Conservation (phyloP, 2,888 invertebrate species). For the Drosophila subsilvestris region DNA sequence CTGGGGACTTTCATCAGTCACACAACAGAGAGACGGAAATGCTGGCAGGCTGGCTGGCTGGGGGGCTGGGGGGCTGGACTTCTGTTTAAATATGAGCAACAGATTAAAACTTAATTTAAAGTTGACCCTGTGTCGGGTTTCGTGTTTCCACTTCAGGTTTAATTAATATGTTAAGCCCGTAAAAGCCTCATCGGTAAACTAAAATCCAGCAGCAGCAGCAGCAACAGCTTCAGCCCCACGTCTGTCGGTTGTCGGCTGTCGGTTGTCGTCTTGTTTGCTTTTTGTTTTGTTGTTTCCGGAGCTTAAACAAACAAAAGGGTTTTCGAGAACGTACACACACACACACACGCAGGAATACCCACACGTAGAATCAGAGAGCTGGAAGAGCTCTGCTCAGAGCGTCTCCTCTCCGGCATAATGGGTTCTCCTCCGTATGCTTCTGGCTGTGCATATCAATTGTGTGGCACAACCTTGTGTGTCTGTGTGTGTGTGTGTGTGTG, state of each 20-base stretch:
- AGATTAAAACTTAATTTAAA: conserved; percentile 78
- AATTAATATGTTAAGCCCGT: conserved; percentile 76
- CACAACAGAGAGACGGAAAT: conserved; percentile 8
- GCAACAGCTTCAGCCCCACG: not conserved
- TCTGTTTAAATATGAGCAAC: conserved; percentile 72
- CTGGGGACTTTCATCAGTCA: not conserved
- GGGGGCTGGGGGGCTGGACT: conserved; percentile 16
- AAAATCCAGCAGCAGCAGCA: conserved; percentile 40
- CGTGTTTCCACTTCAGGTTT: conserved; percentile 67
- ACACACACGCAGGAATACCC: conserved; percentile 18
- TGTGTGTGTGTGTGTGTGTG: not conserved
- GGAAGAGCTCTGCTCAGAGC: not conserved
- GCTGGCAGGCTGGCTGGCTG: conserved; percentile 17
- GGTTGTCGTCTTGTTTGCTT: conserved; percentile 30
- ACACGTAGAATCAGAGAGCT: not conserved
- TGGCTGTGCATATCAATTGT: conserved; percentile 35
- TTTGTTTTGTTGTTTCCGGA: conserved; percentile 21
- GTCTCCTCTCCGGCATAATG: not conserved
- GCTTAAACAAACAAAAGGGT: conserved; percentile 33
- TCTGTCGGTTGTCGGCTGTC: not conserved
- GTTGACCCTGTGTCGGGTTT: conserved; percentile 55
- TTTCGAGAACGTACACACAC: conserved; percentile 8
- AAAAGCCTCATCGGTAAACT: conserved; percentile 62
- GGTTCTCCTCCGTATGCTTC: not conserved
- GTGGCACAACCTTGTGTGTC: no score